phyloP scores from a whole-genome alignment of 2,888 invertebrate genomes.

The Carpatolechia fugitivella region DNA sequence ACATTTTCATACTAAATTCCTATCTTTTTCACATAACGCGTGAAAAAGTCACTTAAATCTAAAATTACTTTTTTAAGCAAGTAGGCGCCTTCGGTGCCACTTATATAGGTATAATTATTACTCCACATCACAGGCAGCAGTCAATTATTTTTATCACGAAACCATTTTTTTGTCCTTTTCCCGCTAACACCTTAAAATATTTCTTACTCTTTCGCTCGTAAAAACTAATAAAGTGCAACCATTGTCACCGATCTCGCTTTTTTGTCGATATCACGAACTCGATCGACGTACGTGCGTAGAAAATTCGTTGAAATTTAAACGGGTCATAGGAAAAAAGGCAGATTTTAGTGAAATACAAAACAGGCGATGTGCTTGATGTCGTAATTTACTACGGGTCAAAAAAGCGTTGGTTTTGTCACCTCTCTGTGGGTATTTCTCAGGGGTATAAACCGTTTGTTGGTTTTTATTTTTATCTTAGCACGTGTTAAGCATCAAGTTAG shows the following conservation, averaged over 20 bases:
- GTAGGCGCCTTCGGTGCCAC: neutral
- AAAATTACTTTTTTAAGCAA: too few relatives aligned
- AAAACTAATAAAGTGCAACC: constrained; percentile 37
- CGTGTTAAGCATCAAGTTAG: neutral
- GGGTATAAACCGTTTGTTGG: constrained; percentile 26
- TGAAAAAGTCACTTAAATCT: too few relatives aligned
- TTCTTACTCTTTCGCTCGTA: constrained; percentile 9
- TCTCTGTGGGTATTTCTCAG: constrained; percentile 45
- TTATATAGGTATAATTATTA: neutral
- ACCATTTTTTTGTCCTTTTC: neutral
- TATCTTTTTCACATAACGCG: too few relatives aligned
- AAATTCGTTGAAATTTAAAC: constrained; percentile 34
- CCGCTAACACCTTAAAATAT: neutral
- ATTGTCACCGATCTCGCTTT: constrained; percentile 41
- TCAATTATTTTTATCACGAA: constrained; percentile 9
- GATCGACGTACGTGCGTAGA: constrained; percentile 59
- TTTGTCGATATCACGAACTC: constrained; percentile 52
- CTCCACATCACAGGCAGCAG: neutral
- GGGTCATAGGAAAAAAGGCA: neutral
- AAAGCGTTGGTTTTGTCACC: constrained; percentile 40
- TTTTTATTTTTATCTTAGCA: neutral
- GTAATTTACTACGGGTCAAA: constrained; percentile 46
- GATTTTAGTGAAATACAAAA: constrained; percentile 8
- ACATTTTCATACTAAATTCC: too few relatives aligned
- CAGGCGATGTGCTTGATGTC: constrained; percentile 55